Conservation (phyloP, 2,113 vertebrate species). For the Notiomystis cincta region DNA sequence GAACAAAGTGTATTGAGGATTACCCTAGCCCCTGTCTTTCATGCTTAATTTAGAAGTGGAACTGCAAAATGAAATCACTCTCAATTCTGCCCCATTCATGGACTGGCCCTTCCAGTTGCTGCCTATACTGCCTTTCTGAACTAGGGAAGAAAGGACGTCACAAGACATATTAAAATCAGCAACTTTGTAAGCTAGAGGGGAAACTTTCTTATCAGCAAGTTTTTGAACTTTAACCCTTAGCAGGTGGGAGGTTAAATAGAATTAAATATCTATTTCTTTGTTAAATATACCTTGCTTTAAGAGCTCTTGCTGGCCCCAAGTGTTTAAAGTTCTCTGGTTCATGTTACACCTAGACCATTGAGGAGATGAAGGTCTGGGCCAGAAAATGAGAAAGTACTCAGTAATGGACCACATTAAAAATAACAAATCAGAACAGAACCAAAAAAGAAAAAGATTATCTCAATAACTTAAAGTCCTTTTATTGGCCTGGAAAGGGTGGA, state of each 20-base stretch:
- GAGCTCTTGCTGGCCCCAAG: background rate
- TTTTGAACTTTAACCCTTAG: background rate
- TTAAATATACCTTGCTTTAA: background rate
- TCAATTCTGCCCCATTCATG: background rate
- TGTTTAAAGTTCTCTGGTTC: background rate
- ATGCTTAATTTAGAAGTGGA: background rate
- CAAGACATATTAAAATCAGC: background rate
- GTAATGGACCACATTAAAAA: background rate
- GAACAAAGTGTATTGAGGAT: background rate
- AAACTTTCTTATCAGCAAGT: background rate
- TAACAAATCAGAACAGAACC: background rate
- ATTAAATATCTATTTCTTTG: background rate
- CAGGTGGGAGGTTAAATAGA: background rate
- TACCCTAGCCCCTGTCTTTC: background rate
- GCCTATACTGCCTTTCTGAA: background rate
- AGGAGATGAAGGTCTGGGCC: background rate
- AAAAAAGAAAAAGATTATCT: background rate
- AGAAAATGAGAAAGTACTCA: background rate
- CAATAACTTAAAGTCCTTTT: background rate
- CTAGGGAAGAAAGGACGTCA: background rate
- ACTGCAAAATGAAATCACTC: background rate
- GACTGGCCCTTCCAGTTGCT: background rate
- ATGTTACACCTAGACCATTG: background rate
- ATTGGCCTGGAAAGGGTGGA: constrained; percentile 39
- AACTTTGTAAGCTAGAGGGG: background rate